Conservation (phyloP, 1,140 invertebrate species). For the Diabrotica undecimpunctata region DNA sequence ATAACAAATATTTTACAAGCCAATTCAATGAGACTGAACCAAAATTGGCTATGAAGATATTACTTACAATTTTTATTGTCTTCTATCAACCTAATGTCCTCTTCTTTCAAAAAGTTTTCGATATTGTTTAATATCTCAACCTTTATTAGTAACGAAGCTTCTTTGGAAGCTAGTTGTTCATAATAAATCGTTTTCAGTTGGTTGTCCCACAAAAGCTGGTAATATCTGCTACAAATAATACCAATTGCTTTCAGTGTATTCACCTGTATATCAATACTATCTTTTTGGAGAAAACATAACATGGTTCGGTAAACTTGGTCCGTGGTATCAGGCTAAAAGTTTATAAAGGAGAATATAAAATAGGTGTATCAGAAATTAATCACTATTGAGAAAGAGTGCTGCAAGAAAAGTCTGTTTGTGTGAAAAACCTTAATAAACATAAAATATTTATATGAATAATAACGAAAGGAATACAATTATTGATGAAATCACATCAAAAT, state of each 20-base stretch:
- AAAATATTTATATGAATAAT: too few relatives aligned
- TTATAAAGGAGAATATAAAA: not conserved
- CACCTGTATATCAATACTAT: slow-evolving; percentile 77
- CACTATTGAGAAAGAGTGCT: too few relatives aligned
- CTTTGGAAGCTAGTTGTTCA: slow-evolving; percentile 69
- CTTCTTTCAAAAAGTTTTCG: slow-evolving; percentile 90
- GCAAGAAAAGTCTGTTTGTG: too few relatives aligned
- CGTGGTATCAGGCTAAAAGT: slow-evolving; percentile 64
- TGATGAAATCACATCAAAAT: too few relatives aligned
- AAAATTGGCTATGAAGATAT: not conserved
- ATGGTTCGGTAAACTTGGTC: slow-evolving; percentile 86
- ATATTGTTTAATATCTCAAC: slow-evolving; percentile 91
- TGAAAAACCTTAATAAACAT: too few relatives aligned
- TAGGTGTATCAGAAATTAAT: too few relatives aligned
- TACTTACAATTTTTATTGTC: slow-evolving; percentile 89
- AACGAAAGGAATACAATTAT: too few relatives aligned
- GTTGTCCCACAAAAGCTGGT: slow-evolving; percentile 86
- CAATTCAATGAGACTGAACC: too few relatives aligned
- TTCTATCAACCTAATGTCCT: slow-evolving; percentile 92
- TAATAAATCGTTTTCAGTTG: slow-evolving; percentile 91
- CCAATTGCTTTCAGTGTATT: slow-evolving; percentile 83
- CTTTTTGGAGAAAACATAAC: slow-evolving; percentile 76
- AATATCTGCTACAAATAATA: slow-evolving; percentile 90
- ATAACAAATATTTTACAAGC: too few relatives aligned
- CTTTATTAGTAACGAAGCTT: slow-evolving; percentile 72